Evolutionary conservation across 1,140 invertebrate species (phyloP).

Genomic region (Pseudomyrmex dendroicus): DNA sequence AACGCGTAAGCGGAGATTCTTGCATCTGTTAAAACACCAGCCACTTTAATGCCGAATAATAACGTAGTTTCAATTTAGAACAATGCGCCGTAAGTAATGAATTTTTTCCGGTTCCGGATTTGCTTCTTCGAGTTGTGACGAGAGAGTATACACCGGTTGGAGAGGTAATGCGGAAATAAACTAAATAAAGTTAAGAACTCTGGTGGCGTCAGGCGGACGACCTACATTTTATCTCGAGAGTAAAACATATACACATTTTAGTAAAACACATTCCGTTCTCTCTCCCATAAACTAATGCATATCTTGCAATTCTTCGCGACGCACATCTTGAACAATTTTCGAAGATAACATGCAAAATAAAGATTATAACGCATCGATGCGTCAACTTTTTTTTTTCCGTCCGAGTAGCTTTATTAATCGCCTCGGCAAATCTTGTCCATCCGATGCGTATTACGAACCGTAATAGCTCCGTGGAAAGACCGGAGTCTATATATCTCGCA

Average conservation of each 20-base stretch:
- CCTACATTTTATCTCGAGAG: slow-evolving; percentile 12
- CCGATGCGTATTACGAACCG: background rate
- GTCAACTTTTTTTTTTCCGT: background rate
- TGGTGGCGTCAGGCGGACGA: background rate
- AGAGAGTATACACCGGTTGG: background rate
- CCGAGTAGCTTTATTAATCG: background rate
- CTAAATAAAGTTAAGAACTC: slow-evolving; percentile 44
- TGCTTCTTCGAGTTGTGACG: slow-evolving; percentile 18
- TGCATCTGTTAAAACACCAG: slow-evolving; percentile 26
- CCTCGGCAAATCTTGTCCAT: background rate
- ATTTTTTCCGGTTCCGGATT: slow-evolving; percentile 38
- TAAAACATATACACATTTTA: slow-evolving; percentile 27
- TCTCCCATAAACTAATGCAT: background rate
- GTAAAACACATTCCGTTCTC: too few species aligned
- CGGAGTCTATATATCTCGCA: slow-evolving; percentile 12
- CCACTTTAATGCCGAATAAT: slow-evolving; percentile 17
- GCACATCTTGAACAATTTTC: background rate
- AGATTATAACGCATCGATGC: background rate
- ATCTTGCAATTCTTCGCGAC: background rate
- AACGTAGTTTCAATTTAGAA: slow-evolving; percentile 33
- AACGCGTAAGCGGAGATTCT: background rate
- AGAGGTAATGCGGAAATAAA: slow-evolving; percentile 47
- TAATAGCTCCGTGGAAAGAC: background rate
- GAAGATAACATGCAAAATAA: background rate
- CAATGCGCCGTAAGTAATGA: slow-evolving; percentile 29